Percentiles rank a stretch among this genome's conserved stretches.
Conservation (phyloP, 2,113 vertebrate species). For the Puma concolor region DNA sequence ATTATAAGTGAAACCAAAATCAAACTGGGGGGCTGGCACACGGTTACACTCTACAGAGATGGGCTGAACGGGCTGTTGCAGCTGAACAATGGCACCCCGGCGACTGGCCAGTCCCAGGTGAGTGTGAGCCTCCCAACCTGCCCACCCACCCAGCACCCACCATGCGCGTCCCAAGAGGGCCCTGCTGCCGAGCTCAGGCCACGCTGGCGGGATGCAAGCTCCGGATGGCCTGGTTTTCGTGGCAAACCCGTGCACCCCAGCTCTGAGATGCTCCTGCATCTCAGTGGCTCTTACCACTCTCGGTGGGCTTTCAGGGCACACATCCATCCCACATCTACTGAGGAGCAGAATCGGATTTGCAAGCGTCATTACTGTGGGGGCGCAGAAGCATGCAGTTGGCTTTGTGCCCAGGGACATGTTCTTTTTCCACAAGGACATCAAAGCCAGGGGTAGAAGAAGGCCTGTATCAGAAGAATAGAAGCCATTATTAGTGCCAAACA, state of each 20-base stretch:
- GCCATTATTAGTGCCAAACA: background rate
- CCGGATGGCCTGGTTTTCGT: background rate
- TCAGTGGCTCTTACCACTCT: too few species aligned
- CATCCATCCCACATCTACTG: fast-evolving
- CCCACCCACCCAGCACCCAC: too few species aligned
- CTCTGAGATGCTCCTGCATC: background rate
- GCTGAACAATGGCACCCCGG: slow-evolving; percentile 89
- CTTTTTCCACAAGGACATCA: background rate
- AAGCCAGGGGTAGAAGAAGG: background rate
- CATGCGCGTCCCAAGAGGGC: fast-evolving
- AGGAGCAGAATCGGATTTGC: too few species aligned
- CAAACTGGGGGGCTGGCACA: slow-evolving; percentile 93
- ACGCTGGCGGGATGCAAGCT: background rate
- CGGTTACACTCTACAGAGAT: slow-evolving; percentile 89
- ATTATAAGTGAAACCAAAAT: slow-evolving; percentile 90
- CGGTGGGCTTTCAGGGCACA: background rate
- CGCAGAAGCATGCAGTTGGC: background rate
- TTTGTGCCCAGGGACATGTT: background rate
- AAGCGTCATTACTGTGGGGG: fast-evolving
- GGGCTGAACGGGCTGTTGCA: slow-evolving; percentile 93
- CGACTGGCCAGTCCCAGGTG: slow-evolving; percentile 95
- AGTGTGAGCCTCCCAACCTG: background rate
- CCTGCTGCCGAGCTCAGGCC: background rate
- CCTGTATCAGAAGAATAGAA: background rate
- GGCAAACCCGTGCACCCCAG: background rate